phyloP scores from a whole-genome alignment of 2,888 invertebrate genomes.

The Punctoribates punctum region DNA sequence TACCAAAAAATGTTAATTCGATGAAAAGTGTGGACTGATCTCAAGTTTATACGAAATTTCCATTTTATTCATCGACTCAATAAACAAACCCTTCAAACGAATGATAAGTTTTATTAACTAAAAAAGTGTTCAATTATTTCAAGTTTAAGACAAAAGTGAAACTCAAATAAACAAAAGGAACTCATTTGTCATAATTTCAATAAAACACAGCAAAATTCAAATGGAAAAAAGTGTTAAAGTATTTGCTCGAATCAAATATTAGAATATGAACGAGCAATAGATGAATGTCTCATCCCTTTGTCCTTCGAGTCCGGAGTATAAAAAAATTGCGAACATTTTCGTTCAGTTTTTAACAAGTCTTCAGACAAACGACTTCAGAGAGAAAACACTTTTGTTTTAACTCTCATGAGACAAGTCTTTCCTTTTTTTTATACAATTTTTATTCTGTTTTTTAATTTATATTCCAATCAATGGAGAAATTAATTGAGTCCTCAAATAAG shows the following conservation, averaged over 20 bases:
- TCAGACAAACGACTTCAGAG: conserved; percentile 9
- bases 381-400: neutral
- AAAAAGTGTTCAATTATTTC: too few relatives aligned
- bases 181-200: too few relatives aligned
- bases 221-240: too few relatives aligned
- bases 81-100: too few relatives aligned
- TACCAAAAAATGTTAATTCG: too few relatives aligned
- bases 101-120: too few relatives aligned
- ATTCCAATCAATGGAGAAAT: neutral
- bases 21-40: too few relatives aligned
- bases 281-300: conserved; percentile 16
- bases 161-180: too few relatives aligned
- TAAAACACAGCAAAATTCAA: too few relatives aligned
- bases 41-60: too few relatives aligned
- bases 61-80: too few relatives aligned
- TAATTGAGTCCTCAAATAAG: neutral
- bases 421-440: neutral
- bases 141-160: too few relatives aligned
- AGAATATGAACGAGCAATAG: neutral
- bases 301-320: conserved; percentile 7
- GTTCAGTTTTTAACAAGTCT: conserved; percentile 10
- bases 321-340: neutral
- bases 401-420: neutral
- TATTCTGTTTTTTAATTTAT: neutral
- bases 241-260: neutral